Evolutionary conservation across 2,888 invertebrate genomes (phyloP), one percentile per base, ranked within the genome.

Genomic region (Lepidochrysops patricia): DNA sequence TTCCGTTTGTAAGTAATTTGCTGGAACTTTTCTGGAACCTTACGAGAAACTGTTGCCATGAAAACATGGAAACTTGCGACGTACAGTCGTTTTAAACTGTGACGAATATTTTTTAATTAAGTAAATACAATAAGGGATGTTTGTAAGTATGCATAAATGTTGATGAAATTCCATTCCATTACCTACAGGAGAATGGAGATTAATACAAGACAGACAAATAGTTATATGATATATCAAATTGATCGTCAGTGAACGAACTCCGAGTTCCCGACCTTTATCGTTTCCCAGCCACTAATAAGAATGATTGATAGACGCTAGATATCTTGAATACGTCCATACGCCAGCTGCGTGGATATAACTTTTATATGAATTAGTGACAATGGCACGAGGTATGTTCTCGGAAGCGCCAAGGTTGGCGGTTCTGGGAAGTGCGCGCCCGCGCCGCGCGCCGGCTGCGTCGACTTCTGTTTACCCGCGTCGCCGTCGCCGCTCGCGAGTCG

Each of bases 281-380:
- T 19, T 29, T 15, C 54, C 29, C 19, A 32, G 32, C 27, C 29
- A 29, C 29, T 32, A 54, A 54, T 54, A 54, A 27, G 15, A 54
- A 32, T 29, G 54, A 54, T 54, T 29, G 54, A 32, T 54, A 32
- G 54, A 54, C 54, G 32, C 43, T 23, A 43, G 43, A 79, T 13
- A 13, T 54, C 54, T 54, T 27, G 27, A 52, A 27, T 52, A 79
- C 61, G 60, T 54, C 50, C 43, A 43, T 23, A 68, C 68, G 72
- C 67, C 71, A 66, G 66, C 68, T 70, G 70, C 70, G 66, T 71
- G 72, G 77, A 79, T 79, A 82, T 79, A 77, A 79, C 77, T 83
- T 82, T 85, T 82, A 84, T 73, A 70, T 83, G 85, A 85, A 87
- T 86, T 83, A 84, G 84, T 85, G 84, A 87, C 86, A 86, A 86